Evolutionary conservation across 1,140 invertebrate species (phyloP).

Genomic region (Heliconius hermathena): DNA sequence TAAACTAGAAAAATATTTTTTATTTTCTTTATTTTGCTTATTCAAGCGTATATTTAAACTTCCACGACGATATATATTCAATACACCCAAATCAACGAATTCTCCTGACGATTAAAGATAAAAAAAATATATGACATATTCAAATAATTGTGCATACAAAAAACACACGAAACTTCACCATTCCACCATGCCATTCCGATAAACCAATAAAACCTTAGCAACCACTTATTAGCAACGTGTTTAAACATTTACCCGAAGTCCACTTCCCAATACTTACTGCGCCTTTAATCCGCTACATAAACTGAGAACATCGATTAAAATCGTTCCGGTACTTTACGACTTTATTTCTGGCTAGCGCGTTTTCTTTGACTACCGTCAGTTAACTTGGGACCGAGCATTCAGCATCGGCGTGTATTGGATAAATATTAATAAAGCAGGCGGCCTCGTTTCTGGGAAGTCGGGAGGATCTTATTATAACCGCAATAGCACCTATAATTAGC

Average conservation of each 20-base stretch:
- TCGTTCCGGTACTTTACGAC: conserved; percentile 78
- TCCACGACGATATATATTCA: no score
- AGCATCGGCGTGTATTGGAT: conserved; percentile 70
- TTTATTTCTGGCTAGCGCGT: conserved; percentile 78
- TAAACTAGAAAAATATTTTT: no score
- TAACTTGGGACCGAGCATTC: conserved; percentile 72
- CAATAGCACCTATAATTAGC: conserved; percentile 82
- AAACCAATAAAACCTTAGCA: neutral
- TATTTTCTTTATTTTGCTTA: no score
- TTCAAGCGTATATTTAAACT: no score
- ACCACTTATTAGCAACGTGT: conserved; percentile 14
- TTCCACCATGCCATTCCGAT: neutral
- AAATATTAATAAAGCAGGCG: conserved; percentile 81
- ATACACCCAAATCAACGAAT: no score
- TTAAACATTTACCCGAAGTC: conserved; percentile 3
- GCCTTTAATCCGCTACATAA: conserved; percentile 70
- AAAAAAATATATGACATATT: no score
- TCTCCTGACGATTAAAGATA: no score
- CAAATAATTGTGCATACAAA: no score
- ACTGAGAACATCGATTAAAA: conserved; percentile 76
- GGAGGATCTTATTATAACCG: conserved; percentile 81
- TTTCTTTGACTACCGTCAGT: conserved; percentile 80
- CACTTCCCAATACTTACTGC: conserved; percentile 47
- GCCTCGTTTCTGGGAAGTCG: conserved; percentile 80
- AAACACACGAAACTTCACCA: neutral